Conservation (phyloP, 1,140 invertebrate genomes). For the Neodiprion fabricii region DNA sequence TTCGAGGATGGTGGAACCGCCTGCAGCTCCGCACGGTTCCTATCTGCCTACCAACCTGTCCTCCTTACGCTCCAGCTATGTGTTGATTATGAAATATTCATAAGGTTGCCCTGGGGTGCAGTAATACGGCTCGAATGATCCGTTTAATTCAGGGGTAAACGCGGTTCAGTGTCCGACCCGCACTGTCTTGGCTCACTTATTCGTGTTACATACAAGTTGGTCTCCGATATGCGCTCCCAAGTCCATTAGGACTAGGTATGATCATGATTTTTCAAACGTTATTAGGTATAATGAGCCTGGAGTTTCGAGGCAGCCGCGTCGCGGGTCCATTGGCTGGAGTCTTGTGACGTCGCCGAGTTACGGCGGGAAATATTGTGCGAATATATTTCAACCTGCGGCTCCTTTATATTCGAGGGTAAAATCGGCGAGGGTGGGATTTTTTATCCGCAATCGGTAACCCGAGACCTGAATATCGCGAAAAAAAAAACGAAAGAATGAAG, state of each 20-base stretch:
- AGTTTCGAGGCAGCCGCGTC: background rate
- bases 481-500: background rate
- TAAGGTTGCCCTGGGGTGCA: background rate
- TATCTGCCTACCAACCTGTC: background rate
- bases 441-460: no score
- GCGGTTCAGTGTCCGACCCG: background rate
- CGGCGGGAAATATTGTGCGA: no score
- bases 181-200: background rate
- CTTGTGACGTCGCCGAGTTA: no score
- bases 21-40: background rate
- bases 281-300: background rate
- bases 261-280: background rate
- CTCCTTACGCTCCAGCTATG: background rate
- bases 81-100: constrained; percentile 1
- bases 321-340: no score
- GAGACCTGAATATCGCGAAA: no score
- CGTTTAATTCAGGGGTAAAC: background rate
- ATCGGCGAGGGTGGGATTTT: no score
- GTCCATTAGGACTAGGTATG: background rate
- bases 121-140: background rate
- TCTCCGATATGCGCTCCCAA: background rate
- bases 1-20: background rate
- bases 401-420: no score
- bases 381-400: no score
- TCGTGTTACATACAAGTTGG: background rate